Evolutionary conservation across 2,888 invertebrate genomes (phyloP).

Genomic region (Drosophila prolongata): DNA sequence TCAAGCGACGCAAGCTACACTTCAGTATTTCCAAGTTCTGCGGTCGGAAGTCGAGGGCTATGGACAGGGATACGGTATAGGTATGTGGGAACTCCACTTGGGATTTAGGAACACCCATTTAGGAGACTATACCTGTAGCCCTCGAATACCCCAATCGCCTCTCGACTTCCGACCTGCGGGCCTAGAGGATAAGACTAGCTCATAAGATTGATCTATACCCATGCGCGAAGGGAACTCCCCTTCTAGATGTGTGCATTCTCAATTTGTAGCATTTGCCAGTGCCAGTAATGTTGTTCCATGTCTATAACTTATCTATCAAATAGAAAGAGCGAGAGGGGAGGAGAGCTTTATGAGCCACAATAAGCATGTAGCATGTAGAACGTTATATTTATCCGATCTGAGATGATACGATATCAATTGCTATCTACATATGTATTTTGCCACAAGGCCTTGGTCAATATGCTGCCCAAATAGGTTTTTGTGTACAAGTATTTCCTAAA

Average conservation of each 20-base stretch:
- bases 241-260: constrained; percentile 24
- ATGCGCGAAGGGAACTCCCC: constrained; percentile 1
- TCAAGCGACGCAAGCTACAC: constrained; percentile 34
- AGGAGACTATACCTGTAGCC: no score
- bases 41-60: neutral
- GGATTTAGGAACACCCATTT: no score
- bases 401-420: constrained; percentile 11
- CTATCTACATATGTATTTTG: constrained; percentile 11
- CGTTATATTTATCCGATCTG: constrained; percentile 10
- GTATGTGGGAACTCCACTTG: neutral
- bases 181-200: constrained; percentile 19
- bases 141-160: no score
- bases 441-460: neutral
- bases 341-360: constrained; percentile 7
- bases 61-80: neutral
- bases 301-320: constrained; percentile 41
- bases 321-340: constrained; percentile 15
- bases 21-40: constrained; percentile 28
- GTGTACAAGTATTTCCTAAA: constrained; percentile 5
- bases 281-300: constrained; percentile 74
- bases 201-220: constrained; percentile 17
- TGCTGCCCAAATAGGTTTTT: constrained; percentile 1
- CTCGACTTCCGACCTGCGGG: neutral
- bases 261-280: constrained; percentile 53
- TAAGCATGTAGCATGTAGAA: constrained; percentile 15